Percentiles rank a stretch among this genome's conserved stretches.
These are phyloP conservation scores for Acleris laterana DNA, from an alignment of 2,888 invertebrate species.

Conservation along the genomic window DNA sequence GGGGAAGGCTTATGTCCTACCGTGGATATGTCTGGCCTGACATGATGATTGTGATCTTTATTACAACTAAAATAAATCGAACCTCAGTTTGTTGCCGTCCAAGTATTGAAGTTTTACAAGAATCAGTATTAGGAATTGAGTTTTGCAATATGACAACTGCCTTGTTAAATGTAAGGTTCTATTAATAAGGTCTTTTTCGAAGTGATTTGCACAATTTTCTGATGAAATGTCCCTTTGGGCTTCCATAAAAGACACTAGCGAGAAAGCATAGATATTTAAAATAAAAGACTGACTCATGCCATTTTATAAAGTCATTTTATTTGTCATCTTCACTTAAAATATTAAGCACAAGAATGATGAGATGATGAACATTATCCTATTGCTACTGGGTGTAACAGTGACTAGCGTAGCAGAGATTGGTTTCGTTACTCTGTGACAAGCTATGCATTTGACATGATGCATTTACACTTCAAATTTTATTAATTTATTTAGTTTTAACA, in stretches of 20 bases:
- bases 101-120: slow-evolving; percentile 19
- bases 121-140: slow-evolving; percentile 28
- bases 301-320: slow-evolving; percentile 68
- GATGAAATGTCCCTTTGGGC: slow-evolving; percentile 43
- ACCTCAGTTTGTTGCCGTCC: slow-evolving; percentile 31
- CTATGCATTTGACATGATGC: slow-evolving; percentile 48
- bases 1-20: no score
- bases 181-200: background rate
- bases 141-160: slow-evolving; percentile 17
- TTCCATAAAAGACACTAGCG: slow-evolving; percentile 49
- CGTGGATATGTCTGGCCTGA: no score
- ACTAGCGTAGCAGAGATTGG: slow-evolving; percentile 69
- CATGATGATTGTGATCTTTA: no score
- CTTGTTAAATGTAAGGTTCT: slow-evolving; percentile 12
- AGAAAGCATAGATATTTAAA: slow-evolving; percentile 42
- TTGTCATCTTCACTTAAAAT: slow-evolving; percentile 63
- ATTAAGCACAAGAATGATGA: slow-evolving; percentile 65
- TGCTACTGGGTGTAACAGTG: slow-evolving; percentile 63
- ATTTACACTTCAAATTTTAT: slow-evolving; percentile 51
- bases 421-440: slow-evolving; percentile 53
- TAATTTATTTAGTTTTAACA: slow-evolving; percentile 55
- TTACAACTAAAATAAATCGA: background rate
- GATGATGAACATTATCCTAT: slow-evolving; percentile 52
- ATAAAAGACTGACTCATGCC: slow-evolving; percentile 80
- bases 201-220: slow-evolving; percentile 28